phyloP scores from a whole-genome alignment of 2,888 invertebrate genomes.

The Sinhomidia bicolor region DNA sequence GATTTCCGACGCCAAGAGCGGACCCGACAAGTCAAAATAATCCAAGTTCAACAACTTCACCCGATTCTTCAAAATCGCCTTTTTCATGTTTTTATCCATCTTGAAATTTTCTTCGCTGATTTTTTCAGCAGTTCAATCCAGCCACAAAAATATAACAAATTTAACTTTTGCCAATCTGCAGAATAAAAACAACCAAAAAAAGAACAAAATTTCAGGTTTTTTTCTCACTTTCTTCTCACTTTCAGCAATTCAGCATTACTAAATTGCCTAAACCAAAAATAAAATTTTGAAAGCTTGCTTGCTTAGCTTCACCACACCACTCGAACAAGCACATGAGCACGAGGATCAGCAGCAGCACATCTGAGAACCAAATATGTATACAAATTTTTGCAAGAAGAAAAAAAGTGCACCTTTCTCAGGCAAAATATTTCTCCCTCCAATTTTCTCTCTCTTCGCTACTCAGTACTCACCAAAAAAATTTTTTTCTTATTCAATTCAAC shows the following conservation, averaged over 20 bases:
- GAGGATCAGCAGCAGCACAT: neutral
- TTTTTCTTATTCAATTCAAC: neutral
- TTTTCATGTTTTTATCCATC: slow-evolving; percentile 74
- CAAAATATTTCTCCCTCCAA: no score
- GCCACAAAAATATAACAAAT: neutral
- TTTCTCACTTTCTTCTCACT: neutral
- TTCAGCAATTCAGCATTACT: no score
- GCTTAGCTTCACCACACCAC: no score
- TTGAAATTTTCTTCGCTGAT: neutral
- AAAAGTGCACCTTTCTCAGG: no score
- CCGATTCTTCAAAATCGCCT: slow-evolving; percentile 75
- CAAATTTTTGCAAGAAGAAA: no score
- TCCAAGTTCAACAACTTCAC: slow-evolving; percentile 76
- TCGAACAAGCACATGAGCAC: no score
- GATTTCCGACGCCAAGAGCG: slow-evolving; percentile 74
- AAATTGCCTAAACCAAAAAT: no score
- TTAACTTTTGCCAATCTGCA: neutral
- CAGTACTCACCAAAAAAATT: no score
- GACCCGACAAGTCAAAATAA: slow-evolving; percentile 76
- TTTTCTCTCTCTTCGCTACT: no score
- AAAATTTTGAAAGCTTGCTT: no score
- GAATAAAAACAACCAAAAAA: neutral
- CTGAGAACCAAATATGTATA: neutral
- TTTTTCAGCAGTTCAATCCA: neutral
- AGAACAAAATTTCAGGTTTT: no score